Evolutionary conservation across 1,140 invertebrate genomes (phyloP).

Genomic region (Drosophila setifemur): DNA sequence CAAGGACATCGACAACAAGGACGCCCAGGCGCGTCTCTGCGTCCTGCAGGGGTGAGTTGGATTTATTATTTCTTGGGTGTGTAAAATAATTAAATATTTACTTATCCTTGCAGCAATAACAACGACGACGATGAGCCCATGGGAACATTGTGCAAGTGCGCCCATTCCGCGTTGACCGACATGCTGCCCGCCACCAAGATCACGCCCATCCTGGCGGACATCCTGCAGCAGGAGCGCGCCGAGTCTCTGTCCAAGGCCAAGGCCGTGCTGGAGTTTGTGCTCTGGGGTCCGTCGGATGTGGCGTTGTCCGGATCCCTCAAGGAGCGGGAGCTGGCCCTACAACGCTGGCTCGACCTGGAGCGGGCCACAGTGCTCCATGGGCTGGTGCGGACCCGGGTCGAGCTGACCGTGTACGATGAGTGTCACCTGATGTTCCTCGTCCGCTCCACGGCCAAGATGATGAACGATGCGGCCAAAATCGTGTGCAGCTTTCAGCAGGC

Average conservation of each 20-base stretch:
- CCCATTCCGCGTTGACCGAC: conserved; percentile 87
- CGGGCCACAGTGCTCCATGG: conserved; percentile 91
- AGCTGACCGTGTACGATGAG: conserved; percentile 90
- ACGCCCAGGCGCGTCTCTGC: conserved; percentile 86
- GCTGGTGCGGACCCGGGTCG: conserved; percentile 88
- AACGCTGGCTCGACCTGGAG: conserved; percentile 92
- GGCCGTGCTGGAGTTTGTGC: conserved; percentile 90
- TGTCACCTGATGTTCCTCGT: conserved; percentile 92
- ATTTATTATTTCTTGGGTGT: too few relatives aligned
- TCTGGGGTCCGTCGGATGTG: conserved; percentile 92
- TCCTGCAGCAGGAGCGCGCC: conserved; percentile 88
- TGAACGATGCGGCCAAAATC: conserved; percentile 88
- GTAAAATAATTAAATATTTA: too few relatives aligned
- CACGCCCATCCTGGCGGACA: conserved; percentile 86
- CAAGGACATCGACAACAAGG: conserved; percentile 84
- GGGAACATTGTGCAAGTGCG: conserved; percentile 91
- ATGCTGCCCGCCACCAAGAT: conserved; percentile 87
- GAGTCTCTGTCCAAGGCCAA: conserved; percentile 87
- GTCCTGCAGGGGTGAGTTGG: conserved; percentile 88
- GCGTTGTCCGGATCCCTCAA: conserved; percentile 86
- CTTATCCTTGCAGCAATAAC: conserved; percentile 62
- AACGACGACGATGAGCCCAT: conserved; percentile 84
- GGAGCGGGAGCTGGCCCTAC: conserved; percentile 88
- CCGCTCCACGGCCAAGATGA: conserved; percentile 89
- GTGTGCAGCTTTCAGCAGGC: conserved; percentile 72